Conservation (phyloP, 1,140 invertebrate genomes). For the Temnothorax curvispinosus region DNA sequence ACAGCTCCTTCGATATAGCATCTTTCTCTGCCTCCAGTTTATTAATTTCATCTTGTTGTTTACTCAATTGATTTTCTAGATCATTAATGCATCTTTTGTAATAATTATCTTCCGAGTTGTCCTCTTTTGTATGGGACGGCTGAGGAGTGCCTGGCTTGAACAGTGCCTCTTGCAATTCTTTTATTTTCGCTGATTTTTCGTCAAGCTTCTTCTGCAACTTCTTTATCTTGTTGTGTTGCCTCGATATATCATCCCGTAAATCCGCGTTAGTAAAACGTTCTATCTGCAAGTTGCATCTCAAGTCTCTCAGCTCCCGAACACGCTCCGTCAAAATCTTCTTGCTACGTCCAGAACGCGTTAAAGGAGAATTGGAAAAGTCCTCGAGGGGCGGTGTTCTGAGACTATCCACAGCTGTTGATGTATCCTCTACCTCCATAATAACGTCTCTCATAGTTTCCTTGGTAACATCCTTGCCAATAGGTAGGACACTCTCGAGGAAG, state of each 20-base stretch:
- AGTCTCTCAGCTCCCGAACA: constrained; percentile 76
- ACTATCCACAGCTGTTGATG: constrained; percentile 64
- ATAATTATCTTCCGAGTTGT: constrained; percentile 62
- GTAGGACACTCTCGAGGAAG: constrained; percentile 81
- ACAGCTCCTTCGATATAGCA: constrained; percentile 69
- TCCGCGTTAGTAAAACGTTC: constrained; percentile 82
- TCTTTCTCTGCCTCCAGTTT: constrained; percentile 78
- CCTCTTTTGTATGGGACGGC: constrained; percentile 69
- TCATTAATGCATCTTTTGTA: constrained; percentile 79
- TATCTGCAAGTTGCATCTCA: constrained; percentile 78
- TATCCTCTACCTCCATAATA: constrained; percentile 66
- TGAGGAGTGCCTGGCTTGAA: constrained; percentile 72
- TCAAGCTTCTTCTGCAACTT: constrained; percentile 78
- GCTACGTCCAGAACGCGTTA: constrained; percentile 74
- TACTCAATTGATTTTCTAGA: constrained; percentile 75
- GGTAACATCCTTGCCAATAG: constrained; percentile 79
- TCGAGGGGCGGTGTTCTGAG: constrained; percentile 70
- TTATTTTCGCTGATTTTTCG: constrained; percentile 75
- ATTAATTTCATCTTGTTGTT: constrained; percentile 75
- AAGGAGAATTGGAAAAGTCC: constrained; percentile 82
- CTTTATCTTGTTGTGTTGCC: constrained; percentile 76
- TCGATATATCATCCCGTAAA: constrained; percentile 80
- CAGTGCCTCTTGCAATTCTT: constrained; percentile 69
- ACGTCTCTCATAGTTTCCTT: constrained; percentile 73
- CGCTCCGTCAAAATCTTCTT: constrained; percentile 78